A percentile compares a stretch with the other conserved stretches of the same genome.
Evolutionary conservation across 2,797 vertebrate genomes (phyloP).

Genomic region (Cephalopachus bancanus): DNA sequence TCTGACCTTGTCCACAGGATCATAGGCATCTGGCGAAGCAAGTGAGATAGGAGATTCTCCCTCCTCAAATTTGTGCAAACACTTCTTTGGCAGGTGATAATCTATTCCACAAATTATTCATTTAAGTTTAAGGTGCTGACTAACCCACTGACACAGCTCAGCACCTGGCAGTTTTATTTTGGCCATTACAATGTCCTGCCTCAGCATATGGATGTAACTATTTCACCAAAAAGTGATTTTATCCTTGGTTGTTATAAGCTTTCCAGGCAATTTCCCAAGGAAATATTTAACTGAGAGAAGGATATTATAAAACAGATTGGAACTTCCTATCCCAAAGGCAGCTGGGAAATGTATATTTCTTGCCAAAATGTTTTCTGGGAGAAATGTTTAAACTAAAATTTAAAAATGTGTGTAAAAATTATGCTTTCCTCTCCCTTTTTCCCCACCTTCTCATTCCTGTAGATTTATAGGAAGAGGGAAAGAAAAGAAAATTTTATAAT

Average conservation of each 20-base stretch:
- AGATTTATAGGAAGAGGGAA: constrained; percentile 53
- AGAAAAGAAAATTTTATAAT: neutral
- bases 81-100: constrained; percentile 84
- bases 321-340: constrained; percentile 63
- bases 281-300: constrained; percentile 76
- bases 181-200: constrained; percentile 43
- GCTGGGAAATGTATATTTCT: constrained; percentile 58
- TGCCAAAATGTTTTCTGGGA: constrained; percentile 69
- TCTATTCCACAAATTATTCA: constrained; percentile 86
- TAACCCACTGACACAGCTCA: constrained; percentile 82
- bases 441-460: neutral
- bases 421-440: neutral
- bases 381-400: constrained; percentile 68
- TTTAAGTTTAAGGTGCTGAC: constrained; percentile 80
- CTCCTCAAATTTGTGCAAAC: constrained; percentile 85
- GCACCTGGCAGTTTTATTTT: constrained; percentile 87
- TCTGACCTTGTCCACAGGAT: constrained; percentile 87
- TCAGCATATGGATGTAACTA: neutral
- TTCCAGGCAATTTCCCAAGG: constrained; percentile 74
- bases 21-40: constrained; percentile 25
- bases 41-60: constrained; percentile 90
- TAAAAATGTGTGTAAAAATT: constrained; percentile 58
- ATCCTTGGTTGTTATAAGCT: constrained; percentile 71
- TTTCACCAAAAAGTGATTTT: constrained; percentile 63
- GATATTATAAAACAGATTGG: constrained; percentile 71